Conservation (phyloP, 2,888 invertebrate species). For the Nomada fabriciana region DNA sequence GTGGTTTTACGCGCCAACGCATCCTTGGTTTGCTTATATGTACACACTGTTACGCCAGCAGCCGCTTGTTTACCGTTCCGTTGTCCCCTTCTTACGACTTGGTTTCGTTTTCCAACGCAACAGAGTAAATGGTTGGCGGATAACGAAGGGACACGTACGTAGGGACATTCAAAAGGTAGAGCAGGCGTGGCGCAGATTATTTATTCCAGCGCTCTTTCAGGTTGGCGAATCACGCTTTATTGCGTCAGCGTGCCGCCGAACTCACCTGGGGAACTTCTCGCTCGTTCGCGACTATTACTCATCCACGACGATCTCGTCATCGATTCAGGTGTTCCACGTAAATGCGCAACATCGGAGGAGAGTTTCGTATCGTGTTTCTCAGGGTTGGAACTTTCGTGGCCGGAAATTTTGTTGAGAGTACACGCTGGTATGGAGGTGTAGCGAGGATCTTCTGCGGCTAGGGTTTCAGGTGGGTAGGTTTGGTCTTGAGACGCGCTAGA, state of each 20-base stretch:
- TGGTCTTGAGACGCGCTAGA: constrained; percentile 15
- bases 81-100: too few species aligned
- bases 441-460: constrained; percentile 3
- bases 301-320: constrained; percentile 17
- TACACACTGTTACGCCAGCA: too few species aligned
- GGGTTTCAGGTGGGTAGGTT: constrained; percentile 8
- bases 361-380: neutral
- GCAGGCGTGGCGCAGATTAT: too few species aligned
- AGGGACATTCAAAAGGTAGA: too few species aligned
- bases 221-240: neutral
- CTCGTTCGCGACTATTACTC: constrained; percentile 29
- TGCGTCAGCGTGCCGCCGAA: neutral
- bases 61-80: too few species aligned
- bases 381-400: neutral
- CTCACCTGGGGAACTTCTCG: constrained; percentile 28
- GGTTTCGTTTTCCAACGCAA: too few species aligned
- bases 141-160: too few species aligned
- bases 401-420: constrained; percentile 8
- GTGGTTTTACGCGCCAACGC: neutral
- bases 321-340: constrained; percentile 1
- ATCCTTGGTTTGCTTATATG: neutral
- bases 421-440: neutral
- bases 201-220: too few species aligned
- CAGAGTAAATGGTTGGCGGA: too few species aligned
- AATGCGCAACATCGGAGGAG: neutral